Evolutionary conservation across 2,888 invertebrate species (phyloP).

Genomic region (Dromius quadrimaculatus): DNA sequence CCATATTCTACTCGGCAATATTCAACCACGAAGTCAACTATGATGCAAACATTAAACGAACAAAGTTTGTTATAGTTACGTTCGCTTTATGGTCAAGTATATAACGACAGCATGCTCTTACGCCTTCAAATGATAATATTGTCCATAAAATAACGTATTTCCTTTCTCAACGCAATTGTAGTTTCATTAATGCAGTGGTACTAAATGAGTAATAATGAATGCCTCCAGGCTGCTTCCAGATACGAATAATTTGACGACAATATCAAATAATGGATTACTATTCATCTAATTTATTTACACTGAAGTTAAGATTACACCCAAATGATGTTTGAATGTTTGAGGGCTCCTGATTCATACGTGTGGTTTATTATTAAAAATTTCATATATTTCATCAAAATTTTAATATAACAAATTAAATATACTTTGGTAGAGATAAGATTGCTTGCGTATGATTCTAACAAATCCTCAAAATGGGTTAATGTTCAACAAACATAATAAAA

Average conservation of each 20-base stretch:
- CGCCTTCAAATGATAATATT: constrained; percentile 1
- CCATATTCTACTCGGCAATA: background rate
- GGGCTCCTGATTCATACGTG: background rate
- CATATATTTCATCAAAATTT: background rate
- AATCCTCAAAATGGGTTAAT: background rate
- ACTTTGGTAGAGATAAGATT: background rate
- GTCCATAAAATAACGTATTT: constrained; percentile 11
- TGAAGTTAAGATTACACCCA: too few species aligned
- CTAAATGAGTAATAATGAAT: background rate
- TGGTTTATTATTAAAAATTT: background rate
- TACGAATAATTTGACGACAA: too few species aligned
- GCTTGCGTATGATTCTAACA: background rate
- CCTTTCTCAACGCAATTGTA: too few species aligned
- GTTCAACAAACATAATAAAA: background rate
- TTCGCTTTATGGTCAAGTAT: constrained; percentile 19
- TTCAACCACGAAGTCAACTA: constrained; percentile 4
- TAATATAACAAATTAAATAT: background rate
- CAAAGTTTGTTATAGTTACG: constrained; percentile 34
- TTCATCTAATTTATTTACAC: too few species aligned
- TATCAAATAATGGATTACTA: too few species aligned
- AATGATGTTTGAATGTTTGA: too few species aligned
- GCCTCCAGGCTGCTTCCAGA: too few species aligned
- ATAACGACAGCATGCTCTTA: background rate
- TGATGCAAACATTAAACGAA: constrained; percentile 30
- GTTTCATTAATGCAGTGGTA: background rate